Evolutionary conservation across 2,797 vertebrate genomes (phyloP).

Genomic region (Cossypha polioptera): DNA sequence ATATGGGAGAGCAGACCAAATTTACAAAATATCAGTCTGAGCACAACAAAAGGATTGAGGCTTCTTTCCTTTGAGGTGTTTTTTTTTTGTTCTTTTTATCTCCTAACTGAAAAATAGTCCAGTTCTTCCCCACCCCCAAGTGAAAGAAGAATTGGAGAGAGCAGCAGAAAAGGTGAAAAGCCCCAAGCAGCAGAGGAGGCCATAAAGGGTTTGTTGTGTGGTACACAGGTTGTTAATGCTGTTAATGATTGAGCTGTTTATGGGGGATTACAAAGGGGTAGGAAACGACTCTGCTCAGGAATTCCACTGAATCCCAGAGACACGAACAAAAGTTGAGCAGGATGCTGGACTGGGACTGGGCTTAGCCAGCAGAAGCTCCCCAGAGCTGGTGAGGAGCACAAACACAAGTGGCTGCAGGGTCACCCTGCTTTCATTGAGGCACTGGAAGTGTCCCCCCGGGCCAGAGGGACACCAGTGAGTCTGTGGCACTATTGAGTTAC

Average conservation of each 20-base stretch:
- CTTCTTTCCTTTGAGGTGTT: background rate
- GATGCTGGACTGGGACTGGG: background rate
- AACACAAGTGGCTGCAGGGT: background rate
- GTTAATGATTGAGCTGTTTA: conserved; percentile 59
- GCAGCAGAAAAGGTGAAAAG: conserved; percentile 38
- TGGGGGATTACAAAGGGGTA: conserved; percentile 29
- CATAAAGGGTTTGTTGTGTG: conserved; percentile 48
- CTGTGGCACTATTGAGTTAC: conserved; percentile 8
- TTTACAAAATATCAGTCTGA: background rate
- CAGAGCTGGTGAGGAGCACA: background rate
- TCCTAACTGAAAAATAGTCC: background rate
- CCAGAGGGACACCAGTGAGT: background rate
- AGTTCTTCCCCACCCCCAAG: conserved; percentile 13
- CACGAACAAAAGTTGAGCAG: background rate
- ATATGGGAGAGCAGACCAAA: background rate
- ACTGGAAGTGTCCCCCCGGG: background rate
- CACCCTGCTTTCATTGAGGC: background rate
- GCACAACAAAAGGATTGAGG: background rate
- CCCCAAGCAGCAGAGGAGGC: background rate
- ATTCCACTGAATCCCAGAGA: background rate
- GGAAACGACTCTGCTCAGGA: background rate
- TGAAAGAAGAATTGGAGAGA: background rate
- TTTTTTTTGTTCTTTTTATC: background rate
- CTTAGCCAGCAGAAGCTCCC: background rate
- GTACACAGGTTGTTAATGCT: conserved; percentile 40